Conservation (phyloP, 2,113 vertebrate genomes). For the Excalfactoria chinensis region DNA sequence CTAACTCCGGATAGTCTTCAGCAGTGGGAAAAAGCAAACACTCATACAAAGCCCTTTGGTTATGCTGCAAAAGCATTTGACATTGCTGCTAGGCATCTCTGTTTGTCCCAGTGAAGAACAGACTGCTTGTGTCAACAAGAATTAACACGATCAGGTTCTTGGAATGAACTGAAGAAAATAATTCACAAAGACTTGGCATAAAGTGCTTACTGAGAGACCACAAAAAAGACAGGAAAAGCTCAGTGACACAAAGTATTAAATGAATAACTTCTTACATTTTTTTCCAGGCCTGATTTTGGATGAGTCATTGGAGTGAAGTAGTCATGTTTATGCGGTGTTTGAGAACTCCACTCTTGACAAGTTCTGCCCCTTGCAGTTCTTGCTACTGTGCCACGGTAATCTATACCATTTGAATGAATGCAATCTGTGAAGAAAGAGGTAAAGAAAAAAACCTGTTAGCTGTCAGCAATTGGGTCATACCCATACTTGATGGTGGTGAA, state of each 20-base stretch:
- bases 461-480: accelerated
- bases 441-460: background rate
- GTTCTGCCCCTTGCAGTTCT: constrained; percentile 81
- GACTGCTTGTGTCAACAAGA: background rate
- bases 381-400: constrained; percentile 86
- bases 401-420: constrained; percentile 77
- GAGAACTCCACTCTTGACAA: constrained; percentile 90
- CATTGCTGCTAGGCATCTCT: background rate
- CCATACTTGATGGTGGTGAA: background rate
- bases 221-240: background rate
- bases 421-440: constrained; percentile 81
- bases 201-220: background rate
- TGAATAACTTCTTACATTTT: constrained; percentile 82
- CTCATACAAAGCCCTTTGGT: background rate
- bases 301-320: constrained; percentile 86
- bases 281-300: constrained; percentile 82
- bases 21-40: background rate
- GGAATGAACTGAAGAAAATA: background rate
- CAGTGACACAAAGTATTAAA: background rate
- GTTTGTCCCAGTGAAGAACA: background rate
- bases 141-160: background rate
- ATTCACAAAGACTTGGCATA: background rate
- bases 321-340: constrained; percentile 83
- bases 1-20: background rate
- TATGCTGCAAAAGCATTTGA: background rate